These are phyloP conservation scores for Campaea margaritaria DNA, from an alignment of 2,888 invertebrate species.

Conservation along the genomic window DNA sequence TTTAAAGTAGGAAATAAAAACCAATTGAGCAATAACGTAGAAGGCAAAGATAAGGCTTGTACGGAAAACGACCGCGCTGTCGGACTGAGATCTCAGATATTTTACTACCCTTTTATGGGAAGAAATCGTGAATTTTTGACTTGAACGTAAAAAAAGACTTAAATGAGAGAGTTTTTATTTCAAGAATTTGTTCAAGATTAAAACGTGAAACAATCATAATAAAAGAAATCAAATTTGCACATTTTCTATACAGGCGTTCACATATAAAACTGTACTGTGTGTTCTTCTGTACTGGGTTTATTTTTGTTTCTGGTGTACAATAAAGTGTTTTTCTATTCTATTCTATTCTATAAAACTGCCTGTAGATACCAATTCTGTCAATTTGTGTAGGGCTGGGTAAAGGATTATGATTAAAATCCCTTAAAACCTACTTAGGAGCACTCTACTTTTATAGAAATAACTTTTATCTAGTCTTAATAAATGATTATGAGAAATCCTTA, in stretches of 20 bases:
- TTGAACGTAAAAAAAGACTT: constrained; percentile 23
- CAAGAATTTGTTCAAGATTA: constrained; percentile 27
- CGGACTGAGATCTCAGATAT: constrained; percentile 33
- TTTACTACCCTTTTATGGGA: constrained; percentile 33
- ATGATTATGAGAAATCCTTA: too few relatives aligned
- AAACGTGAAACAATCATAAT: constrained; percentile 27
- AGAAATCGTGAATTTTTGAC: constrained; percentile 33
- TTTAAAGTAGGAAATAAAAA: constrained; percentile 36
- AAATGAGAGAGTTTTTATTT: constrained; percentile 24
- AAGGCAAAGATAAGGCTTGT: constrained; percentile 32
- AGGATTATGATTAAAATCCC: too few relatives aligned
- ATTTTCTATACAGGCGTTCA: background rate
- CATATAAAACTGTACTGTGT: too few relatives aligned
- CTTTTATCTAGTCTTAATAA: too few relatives aligned
- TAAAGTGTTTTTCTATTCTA: too few relatives aligned
- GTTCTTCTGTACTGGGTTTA: too few relatives aligned
- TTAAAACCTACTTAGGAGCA: too few relatives aligned
- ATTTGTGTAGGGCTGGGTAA: too few relatives aligned
- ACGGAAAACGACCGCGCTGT: constrained; percentile 31
- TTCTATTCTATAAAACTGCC: too few relatives aligned
- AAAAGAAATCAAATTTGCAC: constrained; percentile 10
- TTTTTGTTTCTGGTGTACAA: too few relatives aligned
- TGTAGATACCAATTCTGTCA: too few relatives aligned
- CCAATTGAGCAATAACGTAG: constrained; percentile 34
- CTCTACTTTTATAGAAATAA: too few relatives aligned